These are phyloP conservation scores for Hirtodrosophila duncani DNA, from an alignment of 2,888 invertebrate species.

Conservation along the genomic window DNA sequence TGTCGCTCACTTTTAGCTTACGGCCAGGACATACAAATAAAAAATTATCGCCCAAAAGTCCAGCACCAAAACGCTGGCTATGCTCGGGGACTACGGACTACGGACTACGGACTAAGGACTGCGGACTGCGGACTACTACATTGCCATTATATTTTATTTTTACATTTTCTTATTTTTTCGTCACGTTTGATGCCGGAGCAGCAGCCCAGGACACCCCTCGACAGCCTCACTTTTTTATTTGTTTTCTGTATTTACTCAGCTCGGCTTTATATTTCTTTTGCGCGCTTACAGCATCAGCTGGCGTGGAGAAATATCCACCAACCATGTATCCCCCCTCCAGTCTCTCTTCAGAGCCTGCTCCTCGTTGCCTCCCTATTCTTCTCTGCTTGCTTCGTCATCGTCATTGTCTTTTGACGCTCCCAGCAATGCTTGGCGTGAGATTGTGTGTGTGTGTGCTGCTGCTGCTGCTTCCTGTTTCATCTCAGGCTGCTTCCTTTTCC, in stretches of 20 bases:
- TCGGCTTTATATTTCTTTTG: no score
- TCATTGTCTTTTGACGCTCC: slow-evolving; percentile 62
- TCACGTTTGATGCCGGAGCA: slow-evolving; percentile 54
- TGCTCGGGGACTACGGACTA: slow-evolving; percentile 38
- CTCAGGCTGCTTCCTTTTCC: slow-evolving; percentile 55
- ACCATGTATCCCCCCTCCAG: slow-evolving; percentile 9
- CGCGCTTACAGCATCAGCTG: no score
- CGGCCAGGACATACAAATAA: slow-evolving; percentile 56
- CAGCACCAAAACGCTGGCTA: slow-evolving; percentile 39
- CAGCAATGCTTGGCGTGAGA: slow-evolving; percentile 37
- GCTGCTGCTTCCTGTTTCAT: slow-evolving; percentile 55
- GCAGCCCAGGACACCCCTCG: slow-evolving; percentile 24
- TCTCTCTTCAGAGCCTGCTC: slow-evolving; percentile 36
- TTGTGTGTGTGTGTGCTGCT: slow-evolving; percentile 22
- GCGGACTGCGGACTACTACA: slow-evolving; percentile 6
- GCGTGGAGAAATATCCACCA: no score
- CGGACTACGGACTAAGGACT: slow-evolving; percentile 43
- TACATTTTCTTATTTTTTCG: slow-evolving; percentile 35
- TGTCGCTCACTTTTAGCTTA: slow-evolving; percentile 44
- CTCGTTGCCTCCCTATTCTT: no score
- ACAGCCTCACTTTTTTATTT: slow-evolving; percentile 8
- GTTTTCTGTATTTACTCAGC: slow-evolving; percentile 39
- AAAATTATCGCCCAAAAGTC: slow-evolving; percentile 64
- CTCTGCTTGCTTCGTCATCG: slow-evolving; percentile 2
- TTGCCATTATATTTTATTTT: slow-evolving; percentile 62